These are phyloP conservation scores for Staurois parvus DNA, from an alignment of 2,797 vertebrate species.

Conservation along the genomic window DNA sequence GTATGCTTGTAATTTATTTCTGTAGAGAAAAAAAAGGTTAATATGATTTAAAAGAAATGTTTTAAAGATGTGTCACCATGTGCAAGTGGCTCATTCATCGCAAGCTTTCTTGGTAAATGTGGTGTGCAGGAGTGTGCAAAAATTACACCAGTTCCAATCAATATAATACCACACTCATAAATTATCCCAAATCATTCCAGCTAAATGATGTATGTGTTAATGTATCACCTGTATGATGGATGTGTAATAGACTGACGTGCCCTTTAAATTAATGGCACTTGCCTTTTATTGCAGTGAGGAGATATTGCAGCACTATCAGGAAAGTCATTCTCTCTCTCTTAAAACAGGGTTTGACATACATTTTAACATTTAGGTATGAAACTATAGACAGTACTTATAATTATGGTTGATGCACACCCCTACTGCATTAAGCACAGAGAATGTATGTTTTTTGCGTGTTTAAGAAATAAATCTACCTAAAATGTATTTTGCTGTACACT, in stretches of 20 bases:
- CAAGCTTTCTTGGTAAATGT: conserved; percentile 65
- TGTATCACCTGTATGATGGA: conserved; percentile 66
- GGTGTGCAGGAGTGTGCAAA: conserved; percentile 74
- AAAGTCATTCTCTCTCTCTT: conserved; percentile 5
- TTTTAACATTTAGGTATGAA: not conserved
- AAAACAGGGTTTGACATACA: conserved; percentile 10
- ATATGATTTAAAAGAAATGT: conserved; percentile 64
- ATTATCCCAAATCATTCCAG: conserved; percentile 69
- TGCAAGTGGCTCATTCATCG: conserved; percentile 63
- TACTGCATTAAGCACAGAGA: conserved; percentile 73
- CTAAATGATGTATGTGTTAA: conserved; percentile 67
- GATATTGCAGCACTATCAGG: conserved; percentile 9
- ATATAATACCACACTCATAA: conserved; percentile 66
- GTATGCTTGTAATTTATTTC: conserved; percentile 72
- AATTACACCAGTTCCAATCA: conserved; percentile 62
- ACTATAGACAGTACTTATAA: conserved; percentile 30
- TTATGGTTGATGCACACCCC: conserved; percentile 71
- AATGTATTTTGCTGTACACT: conserved; percentile 72
- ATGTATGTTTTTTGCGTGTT: conserved; percentile 68
- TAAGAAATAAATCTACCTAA: conserved; percentile 66
- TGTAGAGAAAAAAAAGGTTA: conserved; percentile 70
- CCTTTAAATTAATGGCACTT: conserved; percentile 64
- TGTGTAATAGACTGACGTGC: conserved; percentile 63
- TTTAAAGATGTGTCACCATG: conserved; percentile 53
- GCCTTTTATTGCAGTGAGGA: conserved; percentile 14